A percentile compares a stretch with the other conserved stretches of the same genome.
phyloP scores from a whole-genome alignment of 2,797 vertebrate species.

The Parotocinclus haroldoi region DNA sequence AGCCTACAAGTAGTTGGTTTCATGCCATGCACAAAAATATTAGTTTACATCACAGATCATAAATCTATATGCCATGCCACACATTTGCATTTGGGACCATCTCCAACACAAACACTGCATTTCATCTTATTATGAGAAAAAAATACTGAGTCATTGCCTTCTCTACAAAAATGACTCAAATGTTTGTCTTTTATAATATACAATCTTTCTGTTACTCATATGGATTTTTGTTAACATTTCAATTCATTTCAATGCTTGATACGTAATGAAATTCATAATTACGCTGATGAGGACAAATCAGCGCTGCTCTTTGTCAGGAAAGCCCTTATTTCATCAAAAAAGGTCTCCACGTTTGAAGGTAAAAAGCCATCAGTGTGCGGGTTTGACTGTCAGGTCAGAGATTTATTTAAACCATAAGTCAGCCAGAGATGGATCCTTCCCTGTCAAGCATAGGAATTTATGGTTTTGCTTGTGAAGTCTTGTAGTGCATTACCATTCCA shows the following conservation, averaged over 20 bases:
- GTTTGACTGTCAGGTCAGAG: slow-evolving; percentile 5
- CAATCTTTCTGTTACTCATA: not conserved
- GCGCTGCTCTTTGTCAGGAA: not conserved
- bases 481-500: slow-evolving; percentile 24
- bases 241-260: not conserved
- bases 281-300: slow-evolving; percentile 9
- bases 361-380: slow-evolving; percentile 1
- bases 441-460: slow-evolving; percentile 28
- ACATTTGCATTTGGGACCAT: slow-evolving; percentile 53
- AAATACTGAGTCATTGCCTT: slow-evolving; percentile 10
- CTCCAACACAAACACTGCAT: slow-evolving; percentile 45
- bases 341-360: slow-evolving; percentile 1
- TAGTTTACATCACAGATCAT: slow-evolving; percentile 8
- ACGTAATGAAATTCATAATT: slow-evolving; percentile 15
- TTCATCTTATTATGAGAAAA: too few relatives aligned
- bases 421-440: slow-evolving; percentile 9
- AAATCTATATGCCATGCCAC: slow-evolving; percentile 45
- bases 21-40: not conserved
- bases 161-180: slow-evolving; percentile 3
- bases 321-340: slow-evolving; percentile 3
- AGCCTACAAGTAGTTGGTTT: not conserved
- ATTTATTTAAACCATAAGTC: slow-evolving; percentile 8
- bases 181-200: too few relatives aligned
- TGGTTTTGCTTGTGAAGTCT: slow-evolving; percentile 20
- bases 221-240: not conserved